A percentile compares a stretch with the other conserved stretches of the same genome.
These are phyloP conservation scores for Subanguina moxae DNA, from an alignment of 1,140 invertebrate species.

Conservation along the genomic window DNA sequence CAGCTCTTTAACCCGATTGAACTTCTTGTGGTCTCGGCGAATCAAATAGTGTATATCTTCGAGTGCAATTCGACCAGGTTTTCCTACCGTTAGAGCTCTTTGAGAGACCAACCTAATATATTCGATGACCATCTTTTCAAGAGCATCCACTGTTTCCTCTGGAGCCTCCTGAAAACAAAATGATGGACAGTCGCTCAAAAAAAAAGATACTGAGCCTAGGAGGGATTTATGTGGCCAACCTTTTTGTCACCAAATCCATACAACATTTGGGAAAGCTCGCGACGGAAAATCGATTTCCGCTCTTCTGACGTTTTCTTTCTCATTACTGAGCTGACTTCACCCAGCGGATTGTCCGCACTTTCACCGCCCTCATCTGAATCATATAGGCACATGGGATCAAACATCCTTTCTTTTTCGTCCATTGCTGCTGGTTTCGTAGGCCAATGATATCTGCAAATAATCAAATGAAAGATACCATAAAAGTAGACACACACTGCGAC, in stretches of 20 bases:
- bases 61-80: slow-evolving; percentile 85
- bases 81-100: slow-evolving; percentile 86
- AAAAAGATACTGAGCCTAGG: not conserved
- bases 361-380: no score
- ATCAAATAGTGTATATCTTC: slow-evolving; percentile 96
- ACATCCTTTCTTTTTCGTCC: not conserved
- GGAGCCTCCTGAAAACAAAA: slow-evolving; percentile 67
- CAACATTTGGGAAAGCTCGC: slow-evolving; percentile 16
- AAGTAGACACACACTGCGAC: no score
- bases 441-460: no score
- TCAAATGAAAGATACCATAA: no score
- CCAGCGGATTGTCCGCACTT: no score
- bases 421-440: no score
- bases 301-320: no score
- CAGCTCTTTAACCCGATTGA: slow-evolving; percentile 85
- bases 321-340: no score
- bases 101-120: slow-evolving; percentile 63
- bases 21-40: slow-evolving; percentile 88
- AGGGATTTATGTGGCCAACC: not conserved
- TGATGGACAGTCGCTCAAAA: not conserved
- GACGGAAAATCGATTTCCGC: no score
- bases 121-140: slow-evolving; percentile 93
- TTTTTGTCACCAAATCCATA: slow-evolving; percentile 26
- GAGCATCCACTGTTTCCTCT: slow-evolving; percentile 90
- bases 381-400: no score